A percentile compares a stretch with the other conserved stretches of the same genome.
phyloP scores from a whole-genome alignment of 2,113 vertebrate species.

The Hypanus sabinus region DNA sequence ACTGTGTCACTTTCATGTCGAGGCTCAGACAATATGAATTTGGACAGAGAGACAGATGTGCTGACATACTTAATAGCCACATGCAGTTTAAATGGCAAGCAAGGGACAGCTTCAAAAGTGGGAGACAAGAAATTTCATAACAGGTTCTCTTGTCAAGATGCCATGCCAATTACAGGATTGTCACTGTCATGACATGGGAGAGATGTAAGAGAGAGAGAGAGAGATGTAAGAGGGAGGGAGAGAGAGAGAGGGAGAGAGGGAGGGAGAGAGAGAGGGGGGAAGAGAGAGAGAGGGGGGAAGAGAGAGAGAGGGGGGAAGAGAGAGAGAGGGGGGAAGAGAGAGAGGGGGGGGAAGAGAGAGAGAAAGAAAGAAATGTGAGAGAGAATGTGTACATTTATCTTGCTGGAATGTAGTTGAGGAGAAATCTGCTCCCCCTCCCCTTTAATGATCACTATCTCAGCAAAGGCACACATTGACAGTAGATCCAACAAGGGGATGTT shows the following conservation, averaged over 20 bases:
- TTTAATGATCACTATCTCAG: slow-evolving; percentile 49
- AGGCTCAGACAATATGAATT: slow-evolving; percentile 42
- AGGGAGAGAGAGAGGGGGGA: not conserved
- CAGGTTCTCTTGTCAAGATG: slow-evolving; percentile 54
- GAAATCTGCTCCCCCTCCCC: slow-evolving; percentile 51
- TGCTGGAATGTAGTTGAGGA: slow-evolving; percentile 47
- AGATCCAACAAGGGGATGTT: slow-evolving; percentile 45
- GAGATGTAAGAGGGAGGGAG: slow-evolving; percentile 49
- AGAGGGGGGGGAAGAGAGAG: slow-evolving; percentile 42
- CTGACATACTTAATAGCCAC: slow-evolving; percentile 45
- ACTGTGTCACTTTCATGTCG: slow-evolving; percentile 47
- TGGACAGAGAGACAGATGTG: slow-evolving; percentile 45
- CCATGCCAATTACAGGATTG: slow-evolving; percentile 61
- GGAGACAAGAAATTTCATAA: slow-evolving; percentile 50
- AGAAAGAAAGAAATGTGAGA: slow-evolving; percentile 48
- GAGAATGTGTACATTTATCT: slow-evolving; percentile 64
- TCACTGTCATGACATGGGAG: slow-evolving; percentile 59
- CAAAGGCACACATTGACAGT: slow-evolving; percentile 48
- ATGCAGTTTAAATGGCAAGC: slow-evolving; percentile 48
- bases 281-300: slow-evolving; percentile 49
- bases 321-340: slow-evolving; percentile 48
- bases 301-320: slow-evolving; percentile 42
- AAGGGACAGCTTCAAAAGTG: slow-evolving; percentile 48
- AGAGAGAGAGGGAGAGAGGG: slow-evolving; percentile 17
- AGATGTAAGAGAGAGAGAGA: slow-evolving; percentile 49